Conservation (phyloP, 1,140 invertebrate genomes). For the Drosophila nigromelanica region DNA sequence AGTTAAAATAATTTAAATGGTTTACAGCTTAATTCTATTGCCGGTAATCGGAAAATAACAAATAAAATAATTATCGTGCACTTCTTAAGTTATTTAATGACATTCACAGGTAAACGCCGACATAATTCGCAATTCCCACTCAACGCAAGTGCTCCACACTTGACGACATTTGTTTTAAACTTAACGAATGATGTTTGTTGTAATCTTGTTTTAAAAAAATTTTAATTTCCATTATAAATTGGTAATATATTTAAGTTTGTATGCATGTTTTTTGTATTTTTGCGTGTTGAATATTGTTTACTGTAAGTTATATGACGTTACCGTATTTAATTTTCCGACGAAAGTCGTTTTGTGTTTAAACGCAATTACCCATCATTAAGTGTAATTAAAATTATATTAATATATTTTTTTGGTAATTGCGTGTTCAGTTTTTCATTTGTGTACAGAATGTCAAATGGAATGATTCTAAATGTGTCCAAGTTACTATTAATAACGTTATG, state of each 20-base stretch:
- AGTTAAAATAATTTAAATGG: no score
- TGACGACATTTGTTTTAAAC: not conserved
- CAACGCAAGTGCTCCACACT: constrained; percentile 16
- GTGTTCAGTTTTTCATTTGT: not conserved
- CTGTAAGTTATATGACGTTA: not conserved
- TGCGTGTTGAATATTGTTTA: not conserved
- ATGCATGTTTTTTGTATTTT: not conserved
- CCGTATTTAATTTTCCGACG: no score
- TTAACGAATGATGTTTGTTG: constrained; percentile 3
- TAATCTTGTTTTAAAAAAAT: not conserved
- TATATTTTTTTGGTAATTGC: not conserved
- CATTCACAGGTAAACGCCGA: constrained; percentile 29
- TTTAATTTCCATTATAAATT: not conserved
- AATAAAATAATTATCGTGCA: constrained; percentile 37
- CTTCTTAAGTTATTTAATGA: constrained; percentile 32
- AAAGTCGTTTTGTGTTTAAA: not conserved
- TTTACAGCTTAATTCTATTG: constrained; percentile 20
- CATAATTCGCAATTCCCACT: constrained; percentile 14
- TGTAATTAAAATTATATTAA: constrained; percentile 7
- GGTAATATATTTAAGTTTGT: not conserved
- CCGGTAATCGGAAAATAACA: constrained; percentile 44
- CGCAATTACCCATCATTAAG: constrained; percentile 5
- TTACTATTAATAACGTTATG: not conserved
- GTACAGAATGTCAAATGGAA: constrained; percentile 5
- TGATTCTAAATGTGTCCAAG: not conserved